These are phyloP conservation scores for Peromyscus californicus DNA, from an alignment of 2,113 vertebrate species.

Conservation along the genomic window DNA sequence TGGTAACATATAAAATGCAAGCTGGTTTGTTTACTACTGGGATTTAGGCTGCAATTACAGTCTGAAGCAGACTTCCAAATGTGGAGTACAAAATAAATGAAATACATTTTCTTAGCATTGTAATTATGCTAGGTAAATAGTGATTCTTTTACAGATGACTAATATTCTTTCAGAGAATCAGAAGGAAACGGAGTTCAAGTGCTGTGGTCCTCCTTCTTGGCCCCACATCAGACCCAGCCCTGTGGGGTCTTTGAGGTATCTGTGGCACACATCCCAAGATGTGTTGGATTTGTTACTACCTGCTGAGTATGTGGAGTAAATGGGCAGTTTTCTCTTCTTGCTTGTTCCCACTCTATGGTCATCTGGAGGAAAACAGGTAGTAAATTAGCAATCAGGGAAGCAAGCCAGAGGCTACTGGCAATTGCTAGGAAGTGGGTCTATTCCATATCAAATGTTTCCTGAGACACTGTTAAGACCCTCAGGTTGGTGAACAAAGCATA, in stretches of 20 bases:
- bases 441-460: neutral
- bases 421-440: conserved; percentile 7
- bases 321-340: neutral
- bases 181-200: conserved; percentile 54
- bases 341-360: neutral
- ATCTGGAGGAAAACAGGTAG: neutral
- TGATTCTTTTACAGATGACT: conserved; percentile 55
- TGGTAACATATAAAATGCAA: conserved; percentile 88
- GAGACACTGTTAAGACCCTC: neutral
- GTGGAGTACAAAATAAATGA: conserved; percentile 83
- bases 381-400: neutral
- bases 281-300: neutral
- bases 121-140: conserved; percentile 81
- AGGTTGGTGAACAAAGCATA: neutral
- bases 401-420: neutral
- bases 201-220: conserved; percentile 22
- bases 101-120: conserved; percentile 83
- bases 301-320: neutral
- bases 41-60: conserved; percentile 86
- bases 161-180: conserved; percentile 45
- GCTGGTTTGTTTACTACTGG: conserved; percentile 87
- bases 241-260: conserved; percentile 28
- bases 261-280: neutral
- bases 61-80: conserved; percentile 82
- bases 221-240: neutral